A percentile compares a stretch with the other conserved stretches of the same genome.
Conservation (phyloP, 1,140 invertebrate genomes). For the Heliconius nattereri region DNA sequence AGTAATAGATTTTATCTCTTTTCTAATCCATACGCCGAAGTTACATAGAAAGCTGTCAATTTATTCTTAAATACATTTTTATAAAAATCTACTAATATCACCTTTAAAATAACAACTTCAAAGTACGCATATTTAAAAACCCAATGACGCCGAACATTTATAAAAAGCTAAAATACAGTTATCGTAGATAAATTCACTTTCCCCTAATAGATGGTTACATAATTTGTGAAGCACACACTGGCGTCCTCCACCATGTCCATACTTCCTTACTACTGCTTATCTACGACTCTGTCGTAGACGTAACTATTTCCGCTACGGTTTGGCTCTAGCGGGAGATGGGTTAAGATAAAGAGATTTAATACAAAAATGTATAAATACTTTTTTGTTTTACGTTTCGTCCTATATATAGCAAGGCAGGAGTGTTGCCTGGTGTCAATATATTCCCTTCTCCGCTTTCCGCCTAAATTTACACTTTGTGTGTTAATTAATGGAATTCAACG, state of each 20-base stretch:
- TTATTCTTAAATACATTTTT: too few species aligned
- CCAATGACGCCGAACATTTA: not conserved
- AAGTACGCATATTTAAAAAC: too few species aligned
- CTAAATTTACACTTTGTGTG: too few species aligned
- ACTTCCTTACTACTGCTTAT: slow-evolving; percentile 12
- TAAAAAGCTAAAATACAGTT: not conserved
- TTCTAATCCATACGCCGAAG: too few species aligned
- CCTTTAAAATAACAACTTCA: too few species aligned
- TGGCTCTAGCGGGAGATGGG: not conserved
- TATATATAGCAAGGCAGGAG: too few species aligned
- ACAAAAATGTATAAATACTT: not conserved
- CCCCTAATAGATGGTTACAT: not conserved
- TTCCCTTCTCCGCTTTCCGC: too few species aligned
- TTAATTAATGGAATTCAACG: not conserved
- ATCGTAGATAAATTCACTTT: not conserved
- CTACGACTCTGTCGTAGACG: slow-evolving; percentile 9
- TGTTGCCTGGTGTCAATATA: too few species aligned
- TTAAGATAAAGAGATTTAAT: not conserved
- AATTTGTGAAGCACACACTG: not conserved
- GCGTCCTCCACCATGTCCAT: not conserved
- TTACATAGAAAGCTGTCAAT: too few species aligned
- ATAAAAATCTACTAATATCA: too few species aligned
- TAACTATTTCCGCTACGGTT: slow-evolving; percentile 12
- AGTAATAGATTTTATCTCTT: too few species aligned
- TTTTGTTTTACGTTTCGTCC: not conserved